A percentile compares a stretch with the other conserved stretches of the same genome.
phyloP scores from a whole-genome alignment of 2,797 vertebrate genomes.

The Tapirus indicus region DNA sequence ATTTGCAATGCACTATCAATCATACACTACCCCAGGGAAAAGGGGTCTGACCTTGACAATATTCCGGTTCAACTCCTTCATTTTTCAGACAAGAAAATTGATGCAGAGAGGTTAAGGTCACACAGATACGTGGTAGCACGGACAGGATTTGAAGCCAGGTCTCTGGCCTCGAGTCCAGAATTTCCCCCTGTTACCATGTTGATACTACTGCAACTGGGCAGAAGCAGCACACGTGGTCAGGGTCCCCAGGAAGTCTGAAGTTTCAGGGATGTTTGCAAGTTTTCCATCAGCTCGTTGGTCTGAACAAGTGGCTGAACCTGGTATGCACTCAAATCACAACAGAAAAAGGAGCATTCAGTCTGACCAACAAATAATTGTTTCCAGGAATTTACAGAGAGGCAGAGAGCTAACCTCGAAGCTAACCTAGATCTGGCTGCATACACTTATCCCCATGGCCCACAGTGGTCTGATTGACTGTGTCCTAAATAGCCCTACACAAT shows the following conservation, averaged over 20 bases:
- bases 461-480: constrained; percentile 20
- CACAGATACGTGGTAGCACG: not conserved
- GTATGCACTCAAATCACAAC: not conserved
- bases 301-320: not conserved
- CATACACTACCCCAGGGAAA: not conserved
- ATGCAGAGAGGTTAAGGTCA: not conserved
- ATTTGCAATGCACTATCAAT: not conserved
- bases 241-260: not conserved
- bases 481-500: constrained; percentile 21
- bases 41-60: not conserved
- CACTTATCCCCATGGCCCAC: not conserved
- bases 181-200: not conserved
- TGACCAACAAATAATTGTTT: not conserved
- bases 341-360: not conserved
- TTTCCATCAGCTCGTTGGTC: not conserved
- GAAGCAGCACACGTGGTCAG: not conserved
- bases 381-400: not conserved
- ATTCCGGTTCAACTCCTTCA: not conserved
- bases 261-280: not conserved
- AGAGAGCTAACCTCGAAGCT: not conserved
- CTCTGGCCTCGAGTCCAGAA: not conserved
- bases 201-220: not conserved
- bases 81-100: constrained; percentile 11
- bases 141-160: not conserved
- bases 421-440: not conserved